phyloP scores from a whole-genome alignment of 2,113 vertebrate species.

The Lethenteron camtschaticum region DNA sequence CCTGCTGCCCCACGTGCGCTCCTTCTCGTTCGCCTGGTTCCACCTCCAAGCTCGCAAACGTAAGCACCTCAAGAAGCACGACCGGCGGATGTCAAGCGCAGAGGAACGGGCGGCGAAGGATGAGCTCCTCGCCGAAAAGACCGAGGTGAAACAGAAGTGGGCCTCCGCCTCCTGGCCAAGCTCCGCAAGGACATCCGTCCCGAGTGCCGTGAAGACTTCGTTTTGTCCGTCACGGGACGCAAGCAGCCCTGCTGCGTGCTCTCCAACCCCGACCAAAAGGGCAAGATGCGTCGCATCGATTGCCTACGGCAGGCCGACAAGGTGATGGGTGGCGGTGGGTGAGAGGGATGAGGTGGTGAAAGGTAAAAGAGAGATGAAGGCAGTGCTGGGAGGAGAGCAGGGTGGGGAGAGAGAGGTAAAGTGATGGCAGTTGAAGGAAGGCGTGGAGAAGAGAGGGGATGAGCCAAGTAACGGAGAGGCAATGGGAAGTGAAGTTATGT shows the following conservation, averaged over 20 bases:
- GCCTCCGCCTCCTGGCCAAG: conserved; percentile 92
- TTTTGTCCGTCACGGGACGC: conserved; percentile 91
- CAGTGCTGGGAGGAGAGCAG: too few relatives aligned
- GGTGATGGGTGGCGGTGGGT: background rate
- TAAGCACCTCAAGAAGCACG: conserved; percentile 99
- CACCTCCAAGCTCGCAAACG: conserved; percentile 97
- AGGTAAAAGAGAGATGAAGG: too few relatives aligned
- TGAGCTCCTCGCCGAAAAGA: conserved; percentile 86
- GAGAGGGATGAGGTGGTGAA: too few relatives aligned
- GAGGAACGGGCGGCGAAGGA: conserved; percentile 97
- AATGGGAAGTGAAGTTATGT: too few relatives aligned
- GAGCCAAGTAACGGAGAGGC: too few relatives aligned
- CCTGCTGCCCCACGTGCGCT: conserved; percentile 89
- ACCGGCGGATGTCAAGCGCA: conserved; percentile 99
- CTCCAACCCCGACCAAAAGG: conserved; percentile 98
- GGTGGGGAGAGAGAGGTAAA: too few relatives aligned
- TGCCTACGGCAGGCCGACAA: conserved; percentile 97
- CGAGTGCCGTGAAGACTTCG: conserved; percentile 97
- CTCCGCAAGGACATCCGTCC: conserved; percentile 96
- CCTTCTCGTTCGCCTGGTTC: conserved; percentile 98
- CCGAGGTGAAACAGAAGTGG: conserved; percentile 99
- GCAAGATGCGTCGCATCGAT: conserved; percentile 97
- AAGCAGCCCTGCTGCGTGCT: conserved; percentile 92
- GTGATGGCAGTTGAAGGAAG: too few relatives aligned
- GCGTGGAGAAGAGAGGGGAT: too few relatives aligned